Evolutionary conservation across 2,113 vertebrate genomes (phyloP), one percentile per base, ranked within the genome.

Genomic region (Sclerurus mexicanus): DNA sequence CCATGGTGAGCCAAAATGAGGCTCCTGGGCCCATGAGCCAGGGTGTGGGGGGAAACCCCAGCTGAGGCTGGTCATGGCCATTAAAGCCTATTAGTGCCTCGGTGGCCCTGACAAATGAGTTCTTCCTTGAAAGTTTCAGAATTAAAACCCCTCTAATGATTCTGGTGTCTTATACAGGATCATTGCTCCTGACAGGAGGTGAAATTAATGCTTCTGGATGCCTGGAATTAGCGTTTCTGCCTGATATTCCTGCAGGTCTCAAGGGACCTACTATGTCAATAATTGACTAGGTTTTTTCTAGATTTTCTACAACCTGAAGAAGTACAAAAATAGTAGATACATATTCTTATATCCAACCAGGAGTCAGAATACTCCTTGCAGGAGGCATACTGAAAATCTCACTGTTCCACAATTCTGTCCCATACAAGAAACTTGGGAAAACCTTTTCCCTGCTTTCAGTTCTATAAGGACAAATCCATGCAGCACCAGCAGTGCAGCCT

Each of bases 101-200:
- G 0, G 22, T 0, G 1, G 39, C 33, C 33, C 40, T 66, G 24
- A 42, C 44, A 86, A 86, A 89, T 25, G 2, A 64, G 44, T 14
- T 76, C 14, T 10, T 76, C 28, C 63, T 85, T 56, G 63, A 80
- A 76, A 93, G 35, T 16, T 62, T 69, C 13, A 13, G 37, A 63
- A 59, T 39, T 69, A 60, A 64, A 90, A 25, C 16, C 24, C 42
- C 9, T 7, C 22, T 78, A 15, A 73, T 56, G 14, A 60, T 85
- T 85, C 30, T 0, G 0, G 8, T 73, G 17, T 68, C 73, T 59
- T 59, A 18, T n/a, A 69, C 33, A 27, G 44, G 30, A 66, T 71
- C 0, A 1, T 9, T 74, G 69, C 19, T 77, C 35, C 69, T 14
- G 4, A 56, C 7, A 69, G 0, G 0, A 89, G 8, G 27, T 78